Base-by-base conservation (phyloP, 2,113 vertebrate species). In the Nothoprocta pentlandii region DNA sequence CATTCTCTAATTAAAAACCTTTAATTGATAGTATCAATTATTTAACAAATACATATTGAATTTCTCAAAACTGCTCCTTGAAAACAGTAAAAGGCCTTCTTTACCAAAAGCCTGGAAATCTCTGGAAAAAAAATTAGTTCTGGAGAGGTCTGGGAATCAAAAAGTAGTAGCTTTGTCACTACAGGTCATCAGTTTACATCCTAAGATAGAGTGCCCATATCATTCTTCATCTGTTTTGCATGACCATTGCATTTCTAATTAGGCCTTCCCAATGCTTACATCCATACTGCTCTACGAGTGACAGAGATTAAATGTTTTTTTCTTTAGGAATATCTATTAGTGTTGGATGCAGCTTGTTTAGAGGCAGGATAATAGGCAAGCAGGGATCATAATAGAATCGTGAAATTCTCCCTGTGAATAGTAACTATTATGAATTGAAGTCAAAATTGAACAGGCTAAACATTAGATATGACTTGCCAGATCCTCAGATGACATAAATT, bases 201-300 rank as follows among this genome's bases (percentile, higher is more conserved):
- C 19, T 46, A 41, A 2, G 80, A 79, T 42, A 71, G 73, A 81
- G 47, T 46, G 30, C 16, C 80, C 47, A 41, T 78, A 87, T 86
- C 32, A 39, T 80, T 86, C 85, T 84, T 73, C 83, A 86, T 88
- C 83, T 95, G 82, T 30, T 83, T 92, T 89, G 15, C 44, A 86
- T 93, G 77, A 88, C 53, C 39, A 54, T 79, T 94, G 51, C 64
- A 78, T 91, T 91, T 89, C 89, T 91, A 87, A 91, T 82, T 87
- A 89, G 54, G 85, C 47, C 16, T 93, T 92, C 73, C 53, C 42
- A 68, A 80, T 86, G 20, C 17, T 14, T 95, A 90, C 88, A 42
- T 81, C 74, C 36, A 12, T 70, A 49, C 26, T 30, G 36, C 32
- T 77, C 47, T 81, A 62, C 0, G 0, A 76, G 36, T 70, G 39